Evolutionary conservation across 2,888 invertebrate genomes (phyloP).

Genomic region (Troides helena): DNA sequence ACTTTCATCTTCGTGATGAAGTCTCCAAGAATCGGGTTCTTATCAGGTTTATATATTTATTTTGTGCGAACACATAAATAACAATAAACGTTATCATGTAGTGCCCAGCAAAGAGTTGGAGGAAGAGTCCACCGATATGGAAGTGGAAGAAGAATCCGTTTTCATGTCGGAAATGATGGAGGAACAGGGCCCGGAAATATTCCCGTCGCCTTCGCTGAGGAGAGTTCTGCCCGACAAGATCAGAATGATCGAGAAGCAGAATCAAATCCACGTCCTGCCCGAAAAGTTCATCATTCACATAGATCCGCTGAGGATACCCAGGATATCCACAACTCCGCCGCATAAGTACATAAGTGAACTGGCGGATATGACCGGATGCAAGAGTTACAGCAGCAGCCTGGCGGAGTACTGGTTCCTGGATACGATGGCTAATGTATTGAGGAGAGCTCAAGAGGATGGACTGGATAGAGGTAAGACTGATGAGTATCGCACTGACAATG

Average conservation of each 20-base stretch:
- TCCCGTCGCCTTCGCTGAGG: constrained; percentile 63
- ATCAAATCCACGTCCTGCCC: constrained; percentile 63
- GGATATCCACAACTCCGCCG: constrained; percentile 52
- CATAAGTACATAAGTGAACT: constrained; percentile 66
- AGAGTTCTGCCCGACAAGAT: constrained; percentile 53
- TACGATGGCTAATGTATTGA: constrained; percentile 64
- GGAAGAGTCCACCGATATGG: constrained; percentile 25
- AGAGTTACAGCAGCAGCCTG: constrained; percentile 58
- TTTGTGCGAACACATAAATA: too few species aligned
- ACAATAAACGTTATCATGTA: neutral
- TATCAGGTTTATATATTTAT: too few species aligned
- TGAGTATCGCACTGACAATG: too few species aligned
- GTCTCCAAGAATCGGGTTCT: too few species aligned
- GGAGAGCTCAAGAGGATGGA: constrained; percentile 63
- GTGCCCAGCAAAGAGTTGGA: constrained; percentile 11
- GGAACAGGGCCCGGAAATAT: constrained; percentile 48
- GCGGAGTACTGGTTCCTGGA: constrained; percentile 79
- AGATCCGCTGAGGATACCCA: constrained; percentile 59
- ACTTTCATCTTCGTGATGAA: too few species aligned
- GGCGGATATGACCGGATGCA: constrained; percentile 62
- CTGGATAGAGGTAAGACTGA: constrained; percentile 51
- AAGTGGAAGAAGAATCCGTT: constrained; percentile 39
- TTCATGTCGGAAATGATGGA: constrained; percentile 34
- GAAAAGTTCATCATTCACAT: constrained; percentile 54
- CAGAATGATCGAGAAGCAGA: constrained; percentile 53